phyloP scores from a whole-genome alignment of 2,113 vertebrate genomes.

The Phrynocephalus versicolor region DNA sequence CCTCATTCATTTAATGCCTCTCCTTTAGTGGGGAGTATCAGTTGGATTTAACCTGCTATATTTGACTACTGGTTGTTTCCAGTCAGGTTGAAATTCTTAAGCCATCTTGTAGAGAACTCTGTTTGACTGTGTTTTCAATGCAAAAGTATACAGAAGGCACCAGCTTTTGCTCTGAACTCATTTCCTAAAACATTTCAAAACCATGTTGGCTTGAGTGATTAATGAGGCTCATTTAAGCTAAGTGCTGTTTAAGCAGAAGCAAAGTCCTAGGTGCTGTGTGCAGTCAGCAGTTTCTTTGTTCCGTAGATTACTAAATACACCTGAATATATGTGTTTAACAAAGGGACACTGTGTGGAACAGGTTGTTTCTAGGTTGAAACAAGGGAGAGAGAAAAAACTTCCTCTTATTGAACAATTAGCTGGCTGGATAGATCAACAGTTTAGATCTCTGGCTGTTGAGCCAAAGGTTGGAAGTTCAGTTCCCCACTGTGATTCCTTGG shows the following conservation, averaged over 20 bases:
- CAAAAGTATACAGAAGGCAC: neutral
- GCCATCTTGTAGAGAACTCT: neutral
- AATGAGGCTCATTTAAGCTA: neutral
- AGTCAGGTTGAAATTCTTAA: neutral
- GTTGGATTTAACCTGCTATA: too few relatives aligned
- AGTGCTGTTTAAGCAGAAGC: slow-evolving; percentile 9
- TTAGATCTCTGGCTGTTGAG: too few relatives aligned
- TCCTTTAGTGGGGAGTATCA: too few relatives aligned
- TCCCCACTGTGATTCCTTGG: too few relatives aligned
- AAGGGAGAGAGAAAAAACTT: neutral
- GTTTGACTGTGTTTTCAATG: neutral
- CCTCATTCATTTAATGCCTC: too few relatives aligned
- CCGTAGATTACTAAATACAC: neutral
- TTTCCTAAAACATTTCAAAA: neutral
- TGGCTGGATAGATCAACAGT: too few relatives aligned
- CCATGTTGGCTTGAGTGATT: slow-evolving; percentile 2
- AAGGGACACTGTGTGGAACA: too few relatives aligned
- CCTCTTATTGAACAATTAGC: neutral
- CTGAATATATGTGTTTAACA: neutral
- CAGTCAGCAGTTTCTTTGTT: neutral
- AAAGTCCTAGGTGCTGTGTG: neutral
- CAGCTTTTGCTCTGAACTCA: neutral
- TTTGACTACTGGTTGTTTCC: neutral
- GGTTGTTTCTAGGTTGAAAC: neutral
- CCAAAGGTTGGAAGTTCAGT: too few relatives aligned